Evolutionary conservation across 1,140 invertebrate species (phyloP).

Genomic region (Orussus abietinus): DNA sequence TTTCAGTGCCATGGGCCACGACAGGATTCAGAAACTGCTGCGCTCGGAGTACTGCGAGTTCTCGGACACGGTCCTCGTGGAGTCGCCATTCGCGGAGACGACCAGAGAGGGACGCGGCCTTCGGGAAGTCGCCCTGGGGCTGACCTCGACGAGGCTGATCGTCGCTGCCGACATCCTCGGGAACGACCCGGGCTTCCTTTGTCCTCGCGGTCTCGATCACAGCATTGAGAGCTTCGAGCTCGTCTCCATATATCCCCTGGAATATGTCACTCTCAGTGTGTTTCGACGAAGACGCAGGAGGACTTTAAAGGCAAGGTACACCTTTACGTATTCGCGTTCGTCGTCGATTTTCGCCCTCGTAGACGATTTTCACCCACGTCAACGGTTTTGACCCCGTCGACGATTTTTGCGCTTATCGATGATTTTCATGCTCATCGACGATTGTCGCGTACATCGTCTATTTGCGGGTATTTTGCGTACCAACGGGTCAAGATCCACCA

Average conservation of each 20-base stretch:
- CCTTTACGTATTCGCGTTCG: no score
- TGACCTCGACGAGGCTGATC: conserved; percentile 58
- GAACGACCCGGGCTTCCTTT: conserved; percentile 33
- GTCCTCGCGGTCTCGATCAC: conserved; percentile 47
- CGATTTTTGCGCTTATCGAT: no score
- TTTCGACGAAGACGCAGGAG: conserved; percentile 53
- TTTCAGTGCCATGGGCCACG: conserved; percentile 50
- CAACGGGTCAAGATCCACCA: no score
- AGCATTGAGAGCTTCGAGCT: conserved; percentile 58
- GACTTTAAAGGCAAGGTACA: conserved; percentile 58
- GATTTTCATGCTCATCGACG: no score
- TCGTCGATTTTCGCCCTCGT: conserved; percentile 54
- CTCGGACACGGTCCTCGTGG: conserved; percentile 57
- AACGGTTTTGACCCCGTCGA: no score
- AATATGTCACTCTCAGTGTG: conserved; percentile 56
- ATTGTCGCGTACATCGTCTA: no score
- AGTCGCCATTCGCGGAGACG: conserved; percentile 62
- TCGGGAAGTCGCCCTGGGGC: conserved; percentile 57
- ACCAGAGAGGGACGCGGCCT: conserved; percentile 57
- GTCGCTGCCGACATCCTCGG: conserved; percentile 54
- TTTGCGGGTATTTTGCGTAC: no score
- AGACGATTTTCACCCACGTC: no score
- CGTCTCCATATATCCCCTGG: conserved; percentile 57
- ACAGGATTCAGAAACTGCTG: conserved; percentile 57
- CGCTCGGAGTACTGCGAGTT: conserved; percentile 59